Evolutionary conservation across 2,888 invertebrate species (phyloP).

Genomic region (Drosophila basisetae): DNA sequence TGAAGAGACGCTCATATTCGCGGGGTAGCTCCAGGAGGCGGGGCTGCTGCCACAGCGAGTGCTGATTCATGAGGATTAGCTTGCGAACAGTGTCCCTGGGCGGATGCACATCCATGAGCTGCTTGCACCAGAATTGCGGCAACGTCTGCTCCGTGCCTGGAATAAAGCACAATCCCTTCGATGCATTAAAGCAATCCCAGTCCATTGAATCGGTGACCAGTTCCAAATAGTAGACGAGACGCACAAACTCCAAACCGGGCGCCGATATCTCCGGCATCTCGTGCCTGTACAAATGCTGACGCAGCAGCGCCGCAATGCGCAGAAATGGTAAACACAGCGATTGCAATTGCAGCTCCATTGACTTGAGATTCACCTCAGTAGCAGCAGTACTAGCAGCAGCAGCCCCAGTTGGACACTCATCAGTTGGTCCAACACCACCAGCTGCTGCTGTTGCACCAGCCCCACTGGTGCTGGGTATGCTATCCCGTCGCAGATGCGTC

Average conservation of each 20-base stretch:
- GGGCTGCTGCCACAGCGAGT: slow-evolving; percentile 92
- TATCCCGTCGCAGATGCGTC: slow-evolving; percentile 82
- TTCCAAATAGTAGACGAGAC: slow-evolving; percentile 92
- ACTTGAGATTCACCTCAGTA: slow-evolving; percentile 82
- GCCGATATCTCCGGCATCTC: slow-evolving; percentile 89
- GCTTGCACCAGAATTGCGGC: slow-evolving; percentile 89
- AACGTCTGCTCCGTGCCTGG: slow-evolving; percentile 86
- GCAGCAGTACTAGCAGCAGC: background rate
- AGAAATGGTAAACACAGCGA: slow-evolving; percentile 93
- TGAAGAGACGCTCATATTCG: slow-evolving; percentile 96
- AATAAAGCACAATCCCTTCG: slow-evolving; percentile 88
- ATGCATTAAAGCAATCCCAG: slow-evolving; percentile 89
- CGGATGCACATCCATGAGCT: slow-evolving; percentile 87
- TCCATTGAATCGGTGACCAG: slow-evolving; percentile 89
- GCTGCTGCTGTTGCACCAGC: background rate
- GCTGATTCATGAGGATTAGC: slow-evolving; percentile 89
- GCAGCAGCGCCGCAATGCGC: slow-evolving; percentile 92
- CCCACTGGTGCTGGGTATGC: slow-evolving; percentile 72
- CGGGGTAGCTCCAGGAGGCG: slow-evolving; percentile 93
- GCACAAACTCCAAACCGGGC: slow-evolving; percentile 90
- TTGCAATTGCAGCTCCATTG: slow-evolving; percentile 88
- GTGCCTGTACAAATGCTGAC: slow-evolving; percentile 93
- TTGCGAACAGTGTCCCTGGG: slow-evolving; percentile 86
- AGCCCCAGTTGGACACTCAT: slow-evolving; percentile 3
- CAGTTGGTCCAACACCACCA: slow-evolving; percentile 19